Conservation (phyloP, 2,113 vertebrate species). For the Phrynocephalus versicolor region DNA sequence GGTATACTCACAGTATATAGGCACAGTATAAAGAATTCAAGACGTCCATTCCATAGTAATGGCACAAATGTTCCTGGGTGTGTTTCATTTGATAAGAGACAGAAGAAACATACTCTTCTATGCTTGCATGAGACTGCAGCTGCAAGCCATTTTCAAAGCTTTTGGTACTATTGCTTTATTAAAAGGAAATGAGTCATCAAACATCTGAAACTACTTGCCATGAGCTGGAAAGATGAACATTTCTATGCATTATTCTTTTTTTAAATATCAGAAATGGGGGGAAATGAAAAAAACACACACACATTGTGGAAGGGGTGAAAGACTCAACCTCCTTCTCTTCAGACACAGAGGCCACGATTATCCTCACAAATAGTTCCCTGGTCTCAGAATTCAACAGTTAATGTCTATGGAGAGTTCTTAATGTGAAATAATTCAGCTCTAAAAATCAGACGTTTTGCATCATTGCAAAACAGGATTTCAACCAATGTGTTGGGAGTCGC, state of each 20-base stretch:
- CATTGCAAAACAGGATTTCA: too few relatives aligned
- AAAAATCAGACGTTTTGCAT: too few relatives aligned
- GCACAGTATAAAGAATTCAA: not conserved
- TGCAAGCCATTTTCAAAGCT: constrained; percentile 50
- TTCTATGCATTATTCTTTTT: constrained; percentile 4
- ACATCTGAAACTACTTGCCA: constrained; percentile 30
- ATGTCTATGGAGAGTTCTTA: too few relatives aligned
- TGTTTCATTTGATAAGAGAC: constrained; percentile 43
- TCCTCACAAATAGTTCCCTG: not conserved
- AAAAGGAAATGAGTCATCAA: constrained; percentile 49
- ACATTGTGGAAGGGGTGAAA: constrained; percentile 7
- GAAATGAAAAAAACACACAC: constrained; percentile 15
- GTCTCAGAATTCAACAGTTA: too few relatives aligned
- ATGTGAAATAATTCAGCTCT: too few relatives aligned
- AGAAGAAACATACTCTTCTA: constrained; percentile 30
- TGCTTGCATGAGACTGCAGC: constrained; percentile 44
- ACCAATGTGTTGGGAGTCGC: too few relatives aligned
- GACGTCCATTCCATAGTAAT: constrained; percentile 29
- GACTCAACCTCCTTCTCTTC: constrained; percentile 26
- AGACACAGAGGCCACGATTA: not conserved
- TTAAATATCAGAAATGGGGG: constrained; percentile 26
- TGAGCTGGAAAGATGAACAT: constrained; percentile 22
- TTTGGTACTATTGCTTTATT: constrained; percentile 26
- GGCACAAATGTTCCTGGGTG: not conserved
- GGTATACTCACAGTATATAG: constrained; percentile 24